Percentiles rank a stretch among this genome's conserved stretches.
Evolutionary conservation across 64 coral and sea anemone genomes (phyloP).

Genomic region (Pocillopora damicornis): DNA sequence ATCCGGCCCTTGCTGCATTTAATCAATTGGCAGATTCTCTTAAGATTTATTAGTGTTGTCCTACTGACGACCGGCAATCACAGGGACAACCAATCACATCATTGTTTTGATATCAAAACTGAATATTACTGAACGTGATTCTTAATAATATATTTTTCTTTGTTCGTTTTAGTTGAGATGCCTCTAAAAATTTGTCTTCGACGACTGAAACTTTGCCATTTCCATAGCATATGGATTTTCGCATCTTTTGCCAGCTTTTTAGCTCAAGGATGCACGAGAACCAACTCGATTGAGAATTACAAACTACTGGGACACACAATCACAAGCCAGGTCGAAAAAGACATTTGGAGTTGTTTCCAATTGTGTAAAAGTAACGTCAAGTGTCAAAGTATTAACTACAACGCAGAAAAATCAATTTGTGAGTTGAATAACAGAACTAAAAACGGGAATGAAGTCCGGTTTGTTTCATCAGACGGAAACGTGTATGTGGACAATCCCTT

Average conservation of each 20-base stretch:
- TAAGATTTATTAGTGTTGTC: too few species aligned
- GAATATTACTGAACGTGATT: too few species aligned
- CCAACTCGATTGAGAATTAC: neutral
- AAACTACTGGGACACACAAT: neutral
- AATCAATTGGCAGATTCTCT: too few species aligned
- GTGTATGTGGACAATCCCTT: slow-evolving; percentile 56
- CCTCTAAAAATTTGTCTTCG: neutral
- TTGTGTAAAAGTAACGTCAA: neutral
- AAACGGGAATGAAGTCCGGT: slow-evolving; percentile 1
- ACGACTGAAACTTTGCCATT: neutral
- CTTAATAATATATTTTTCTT: too few species aligned
- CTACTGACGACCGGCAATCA: too few species aligned
- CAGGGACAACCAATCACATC: too few species aligned
- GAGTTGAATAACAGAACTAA: slow-evolving; percentile 54
- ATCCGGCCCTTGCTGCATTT: too few species aligned
- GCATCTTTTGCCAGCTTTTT: neutral
- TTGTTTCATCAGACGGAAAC: neutral
- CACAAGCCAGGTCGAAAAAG: neutral
- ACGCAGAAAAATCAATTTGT: slow-evolving; percentile 19
- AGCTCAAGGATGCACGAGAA: slow-evolving; percentile 9
- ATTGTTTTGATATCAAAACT: too few species aligned
- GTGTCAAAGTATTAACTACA: slow-evolving; percentile 58
- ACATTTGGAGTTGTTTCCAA: slow-evolving; percentile 44
- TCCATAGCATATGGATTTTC: neutral
- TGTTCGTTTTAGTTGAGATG: neutral